A percentile compares a stretch with the other conserved stretches of the same genome.
Conservation (phyloP, 1,140 invertebrate genomes). For the Teleopsis dalmanni region DNA sequence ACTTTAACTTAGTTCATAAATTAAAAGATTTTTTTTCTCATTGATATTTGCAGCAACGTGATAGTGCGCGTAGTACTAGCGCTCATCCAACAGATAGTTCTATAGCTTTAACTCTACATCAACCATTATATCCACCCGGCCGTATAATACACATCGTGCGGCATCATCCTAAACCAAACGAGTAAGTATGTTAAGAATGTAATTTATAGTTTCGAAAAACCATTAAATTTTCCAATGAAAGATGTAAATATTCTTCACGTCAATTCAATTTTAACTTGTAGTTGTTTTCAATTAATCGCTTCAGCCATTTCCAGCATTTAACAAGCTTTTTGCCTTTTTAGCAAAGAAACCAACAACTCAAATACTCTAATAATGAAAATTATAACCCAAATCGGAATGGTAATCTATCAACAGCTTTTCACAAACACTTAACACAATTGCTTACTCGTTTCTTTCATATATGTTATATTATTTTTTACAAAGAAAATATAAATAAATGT, state of each 20-base stretch:
- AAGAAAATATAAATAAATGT: no score
- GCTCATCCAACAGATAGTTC: slow-evolving; percentile 63
- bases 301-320: no score
- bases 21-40: slow-evolving; percentile 1
- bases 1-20: not conserved
- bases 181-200: slow-evolving; percentile 71
- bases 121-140: slow-evolving; percentile 80
- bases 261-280: slow-evolving; percentile 6
- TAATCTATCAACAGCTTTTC: no score
- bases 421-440: no score
- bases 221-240: not conserved
- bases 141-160: slow-evolving; percentile 83
- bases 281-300: no score
- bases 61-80: slow-evolving; percentile 52
- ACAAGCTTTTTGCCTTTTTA: no score
- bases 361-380: no score
- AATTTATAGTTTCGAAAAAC: no score
- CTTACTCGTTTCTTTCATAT: no score
- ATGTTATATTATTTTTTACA: no score
- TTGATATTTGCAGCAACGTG: slow-evolving; percentile 26
- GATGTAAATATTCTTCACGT: not conserved
- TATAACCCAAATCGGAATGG: no score
- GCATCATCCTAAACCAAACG: slow-evolving; percentile 74
- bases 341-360: no score
- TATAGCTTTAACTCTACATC: slow-evolving; percentile 69